Percentiles rank a stretch among this genome's conserved stretches.
These are phyloP conservation scores for Triops longicaudatus DNA, from an alignment of 1,140 invertebrate genomes.

Conservation along the genomic window DNA sequence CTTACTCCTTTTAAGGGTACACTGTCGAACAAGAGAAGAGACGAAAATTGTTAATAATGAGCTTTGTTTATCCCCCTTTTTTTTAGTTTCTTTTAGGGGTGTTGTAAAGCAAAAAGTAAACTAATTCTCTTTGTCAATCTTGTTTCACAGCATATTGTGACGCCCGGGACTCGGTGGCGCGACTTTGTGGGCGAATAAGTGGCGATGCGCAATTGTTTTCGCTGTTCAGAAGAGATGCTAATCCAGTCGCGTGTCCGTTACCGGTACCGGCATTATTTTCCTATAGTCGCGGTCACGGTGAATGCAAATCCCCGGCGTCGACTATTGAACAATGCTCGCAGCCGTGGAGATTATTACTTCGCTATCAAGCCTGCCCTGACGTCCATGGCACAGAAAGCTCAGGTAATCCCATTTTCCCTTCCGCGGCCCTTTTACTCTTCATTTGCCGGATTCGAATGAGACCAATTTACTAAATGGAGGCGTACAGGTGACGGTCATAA, in stretches of 20 bases:
- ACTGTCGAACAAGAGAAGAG: neutral
- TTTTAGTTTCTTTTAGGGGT: neutral
- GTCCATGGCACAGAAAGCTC: slow-evolving; percentile 34
- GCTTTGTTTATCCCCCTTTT: neutral
- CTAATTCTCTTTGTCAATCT: neutral
- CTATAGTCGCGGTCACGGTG: slow-evolving; percentile 31
- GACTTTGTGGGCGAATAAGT: slow-evolving; percentile 55
- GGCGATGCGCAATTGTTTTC: slow-evolving; percentile 62
- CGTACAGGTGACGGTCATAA: too few relatives aligned
- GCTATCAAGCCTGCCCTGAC: slow-evolving; percentile 35
- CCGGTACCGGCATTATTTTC: slow-evolving; percentile 26
- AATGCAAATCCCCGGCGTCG: slow-evolving; percentile 34
- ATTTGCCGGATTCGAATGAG: neutral
- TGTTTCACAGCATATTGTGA: slow-evolving; percentile 20
- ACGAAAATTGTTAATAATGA: neutral
- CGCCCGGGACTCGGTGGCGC: slow-evolving; percentile 43
- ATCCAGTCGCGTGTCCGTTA: slow-evolving; percentile 48
- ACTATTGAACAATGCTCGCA: slow-evolving; percentile 34
- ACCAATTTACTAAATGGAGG: neutral
- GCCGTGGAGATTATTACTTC: slow-evolving; percentile 31
- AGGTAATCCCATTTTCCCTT: slow-evolving; percentile 26
- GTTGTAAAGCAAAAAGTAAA: neutral
- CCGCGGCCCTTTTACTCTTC: neutral
- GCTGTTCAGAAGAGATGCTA: slow-evolving; percentile 58
- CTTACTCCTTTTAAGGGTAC: neutral